A percentile compares a stretch with the other conserved stretches of the same genome.
Evolutionary conservation across 2,797 vertebrate species (phyloP).

Genomic region (Sebastiscus tertius): DNA sequence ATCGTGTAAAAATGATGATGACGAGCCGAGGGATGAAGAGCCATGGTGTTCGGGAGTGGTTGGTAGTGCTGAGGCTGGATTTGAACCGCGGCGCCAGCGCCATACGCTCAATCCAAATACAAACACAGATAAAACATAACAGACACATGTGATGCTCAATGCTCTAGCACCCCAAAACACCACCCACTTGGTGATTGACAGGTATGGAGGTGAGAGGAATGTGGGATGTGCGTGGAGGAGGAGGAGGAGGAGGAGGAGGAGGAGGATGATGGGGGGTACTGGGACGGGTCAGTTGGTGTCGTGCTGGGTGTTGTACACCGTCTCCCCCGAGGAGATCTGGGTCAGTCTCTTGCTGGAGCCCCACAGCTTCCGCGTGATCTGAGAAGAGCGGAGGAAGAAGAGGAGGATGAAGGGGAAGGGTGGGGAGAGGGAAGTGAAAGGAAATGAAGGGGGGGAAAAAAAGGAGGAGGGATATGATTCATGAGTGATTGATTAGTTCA

Average conservation of each 20-base stretch:
- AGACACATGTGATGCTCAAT: neutral
- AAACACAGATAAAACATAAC: conserved; percentile 13
- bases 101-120: conserved; percentile 12
- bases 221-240: conserved; percentile 39
- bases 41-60: neutral
- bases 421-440: neutral
- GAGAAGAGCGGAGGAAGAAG: conserved; percentile 82
- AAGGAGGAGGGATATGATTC: conserved; percentile 62
- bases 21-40: neutral
- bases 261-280: neutral
- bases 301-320: conserved; percentile 90
- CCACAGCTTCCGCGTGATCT: conserved; percentile 97
- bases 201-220: conserved; percentile 65
- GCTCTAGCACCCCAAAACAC: neutral
- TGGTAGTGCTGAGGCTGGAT: conserved; percentile 15
- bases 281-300: conserved; percentile 77
- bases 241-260: conserved; percentile 1
- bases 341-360: conserved; percentile 94
- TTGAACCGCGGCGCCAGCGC: conserved; percentile 73
- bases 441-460: neutral
- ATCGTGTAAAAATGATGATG: conserved; percentile 5
- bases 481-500: conserved; percentile 71
- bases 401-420: conserved; percentile 42
- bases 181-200: conserved; percentile 58
- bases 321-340: conserved; percentile 96